These are phyloP conservation scores for Eupithecia exiguata DNA, from an alignment of 2,888 invertebrate genomes.

Conservation along the genomic window DNA sequence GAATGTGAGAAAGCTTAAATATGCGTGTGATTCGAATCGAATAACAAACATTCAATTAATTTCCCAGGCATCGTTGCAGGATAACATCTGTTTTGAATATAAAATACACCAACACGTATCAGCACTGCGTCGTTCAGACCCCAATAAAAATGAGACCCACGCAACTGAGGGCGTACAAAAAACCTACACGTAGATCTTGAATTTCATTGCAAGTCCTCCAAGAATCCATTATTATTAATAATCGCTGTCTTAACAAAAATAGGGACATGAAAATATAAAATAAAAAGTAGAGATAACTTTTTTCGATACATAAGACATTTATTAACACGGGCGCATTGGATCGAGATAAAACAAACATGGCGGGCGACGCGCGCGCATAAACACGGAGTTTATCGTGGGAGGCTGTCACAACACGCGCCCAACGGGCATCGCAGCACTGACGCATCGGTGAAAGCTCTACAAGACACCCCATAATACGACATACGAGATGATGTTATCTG, in stretches of 20 bases:
- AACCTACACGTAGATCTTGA: constrained; percentile 77
- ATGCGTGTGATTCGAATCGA: constrained; percentile 71
- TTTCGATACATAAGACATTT: constrained; percentile 76
- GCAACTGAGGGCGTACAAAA: constrained; percentile 74
- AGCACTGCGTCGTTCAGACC: constrained; percentile 69
- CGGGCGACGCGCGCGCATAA: constrained; percentile 80
- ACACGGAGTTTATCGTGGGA: constrained; percentile 81
- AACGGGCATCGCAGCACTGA: constrained; percentile 66
- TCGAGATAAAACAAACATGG: constrained; percentile 84
- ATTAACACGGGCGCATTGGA: constrained; percentile 80
- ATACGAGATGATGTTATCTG: constrained; percentile 72
- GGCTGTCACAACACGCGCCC: constrained; percentile 82
- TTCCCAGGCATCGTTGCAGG: constrained; percentile 70
- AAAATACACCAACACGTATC: constrained; percentile 72
- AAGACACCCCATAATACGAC: constrained; percentile 72
- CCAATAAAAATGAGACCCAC: constrained; percentile 75
- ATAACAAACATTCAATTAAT: constrained; percentile 80
- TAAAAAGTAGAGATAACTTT: constrained; percentile 65
- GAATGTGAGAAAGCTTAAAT: constrained; percentile 71
- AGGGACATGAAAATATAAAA: constrained; percentile 71
- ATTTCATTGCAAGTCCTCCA: constrained; percentile 78
- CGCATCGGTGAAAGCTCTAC: constrained; percentile 77
- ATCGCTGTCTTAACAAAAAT: constrained; percentile 81
- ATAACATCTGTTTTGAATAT: constrained; percentile 82
- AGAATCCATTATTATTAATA: constrained; percentile 82